Evolutionary conservation across 2,888 invertebrate species (phyloP).

Genomic region (Melikaiella ostensackeni): DNA sequence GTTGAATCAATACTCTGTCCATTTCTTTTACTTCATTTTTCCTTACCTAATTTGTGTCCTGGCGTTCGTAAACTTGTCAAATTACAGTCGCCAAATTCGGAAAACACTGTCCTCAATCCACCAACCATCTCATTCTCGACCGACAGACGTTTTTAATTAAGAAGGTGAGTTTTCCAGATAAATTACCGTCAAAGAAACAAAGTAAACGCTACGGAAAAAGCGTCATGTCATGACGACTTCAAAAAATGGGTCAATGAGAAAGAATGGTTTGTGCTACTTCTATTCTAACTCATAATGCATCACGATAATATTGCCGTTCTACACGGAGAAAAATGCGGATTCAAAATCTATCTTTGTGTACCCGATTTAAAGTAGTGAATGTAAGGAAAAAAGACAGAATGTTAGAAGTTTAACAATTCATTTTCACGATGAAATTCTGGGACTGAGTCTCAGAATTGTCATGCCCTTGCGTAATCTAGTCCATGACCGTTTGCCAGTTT

Average conservation of each 20-base stretch:
- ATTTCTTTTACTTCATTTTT: conserved; percentile 27
- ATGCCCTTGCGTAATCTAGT: no score
- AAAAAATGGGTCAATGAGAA: conserved; percentile 30
- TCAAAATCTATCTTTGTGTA: no score
- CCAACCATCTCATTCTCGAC: conserved; percentile 8
- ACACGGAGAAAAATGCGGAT: no score
- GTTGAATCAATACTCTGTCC: conserved; percentile 9
- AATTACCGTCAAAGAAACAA: conserved; percentile 12
- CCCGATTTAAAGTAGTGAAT: no score
- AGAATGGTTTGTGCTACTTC: conserved; percentile 15
- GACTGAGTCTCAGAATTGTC: no score
- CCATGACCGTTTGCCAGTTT: no score
- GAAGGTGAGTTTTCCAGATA: not conserved
- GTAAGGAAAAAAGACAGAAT: no score
- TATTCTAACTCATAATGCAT: not conserved
- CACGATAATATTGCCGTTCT: conserved; percentile 29
- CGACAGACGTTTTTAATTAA: conserved; percentile 21
- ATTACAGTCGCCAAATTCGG: conserved; percentile 18
- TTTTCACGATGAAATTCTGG: no score
- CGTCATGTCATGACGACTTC: not conserved
- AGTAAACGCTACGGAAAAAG: conserved; percentile 1
- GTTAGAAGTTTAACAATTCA: no score
- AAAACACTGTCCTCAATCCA: not conserved
- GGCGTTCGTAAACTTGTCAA: conserved; percentile 24
- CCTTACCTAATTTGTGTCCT: conserved; percentile 28